Conservation (phyloP, 2,113 vertebrate genomes). For the Sardina pilchardus region DNA sequence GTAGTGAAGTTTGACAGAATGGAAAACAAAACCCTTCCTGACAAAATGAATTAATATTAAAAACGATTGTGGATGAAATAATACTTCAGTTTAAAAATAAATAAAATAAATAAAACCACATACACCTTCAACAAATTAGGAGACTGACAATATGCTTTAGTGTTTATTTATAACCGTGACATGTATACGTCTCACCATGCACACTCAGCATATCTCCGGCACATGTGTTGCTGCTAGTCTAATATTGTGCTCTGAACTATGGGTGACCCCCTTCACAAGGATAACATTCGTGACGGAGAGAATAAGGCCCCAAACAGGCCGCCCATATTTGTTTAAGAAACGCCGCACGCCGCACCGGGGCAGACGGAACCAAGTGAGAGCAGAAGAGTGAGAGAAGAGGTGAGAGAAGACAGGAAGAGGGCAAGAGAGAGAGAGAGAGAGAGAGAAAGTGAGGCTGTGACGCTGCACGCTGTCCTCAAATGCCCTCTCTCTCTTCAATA, state of each 20-base stretch:
- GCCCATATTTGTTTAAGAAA: constrained; percentile 21
- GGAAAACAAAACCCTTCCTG: constrained; percentile 4
- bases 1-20: neutral
- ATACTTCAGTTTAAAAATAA: neutral
- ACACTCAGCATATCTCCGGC: neutral
- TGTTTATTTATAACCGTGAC: constrained; percentile 3
- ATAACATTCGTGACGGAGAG: constrained; percentile 13
- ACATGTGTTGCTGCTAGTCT: neutral
- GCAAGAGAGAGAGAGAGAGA: constrained; percentile 27
- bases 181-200: neutral
- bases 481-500: constrained; percentile 45
- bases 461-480: constrained; percentile 52
- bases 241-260: neutral
- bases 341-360: neutral
- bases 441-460: constrained; percentile 37
- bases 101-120: neutral
- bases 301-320: neutral
- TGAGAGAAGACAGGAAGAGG: constrained; percentile 28
- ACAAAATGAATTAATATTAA: constrained; percentile 14
- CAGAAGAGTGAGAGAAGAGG: neutral
- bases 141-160: neutral
- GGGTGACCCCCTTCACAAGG: neutral
- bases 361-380: neutral
- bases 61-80: neutral
- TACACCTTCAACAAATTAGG: neutral